These are phyloP conservation scores for Lasioglossum villosulum DNA, from an alignment of 2,888 invertebrate species.

Conservation along the genomic window DNA sequence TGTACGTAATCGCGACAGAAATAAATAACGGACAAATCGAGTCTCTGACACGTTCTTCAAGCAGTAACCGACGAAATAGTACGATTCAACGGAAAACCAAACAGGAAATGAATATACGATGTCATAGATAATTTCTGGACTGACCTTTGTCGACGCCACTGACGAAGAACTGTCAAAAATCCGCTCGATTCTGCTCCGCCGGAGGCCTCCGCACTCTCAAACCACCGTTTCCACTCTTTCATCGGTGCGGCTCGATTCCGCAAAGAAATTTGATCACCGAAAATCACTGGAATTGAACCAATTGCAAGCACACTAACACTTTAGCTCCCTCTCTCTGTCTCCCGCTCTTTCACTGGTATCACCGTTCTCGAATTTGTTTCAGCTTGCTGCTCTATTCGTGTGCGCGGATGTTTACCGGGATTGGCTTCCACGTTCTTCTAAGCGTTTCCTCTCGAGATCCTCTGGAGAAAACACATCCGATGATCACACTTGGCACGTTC, in stretches of 20 bases:
- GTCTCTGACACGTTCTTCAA: slow-evolving; percentile 49
- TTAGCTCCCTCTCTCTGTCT: not conserved
- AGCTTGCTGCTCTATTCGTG: slow-evolving; percentile 11
- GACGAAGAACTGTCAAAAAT: slow-evolving; percentile 73
- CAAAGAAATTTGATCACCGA: slow-evolving; percentile 45
- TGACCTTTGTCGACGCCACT: slow-evolving; percentile 79
- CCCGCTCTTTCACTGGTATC: slow-evolving; percentile 53
- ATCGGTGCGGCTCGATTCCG: slow-evolving; percentile 31
- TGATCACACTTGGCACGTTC: slow-evolving; percentile 75
- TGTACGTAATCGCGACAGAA: not conserved
- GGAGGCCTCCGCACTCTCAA: slow-evolving; percentile 61
- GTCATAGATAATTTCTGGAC: slow-evolving; percentile 62
- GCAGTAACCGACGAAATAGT: slow-evolving; percentile 17
- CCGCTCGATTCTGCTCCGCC: slow-evolving; percentile 71
- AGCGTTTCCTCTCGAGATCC: slow-evolving; percentile 43
- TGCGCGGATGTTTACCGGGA: slow-evolving; percentile 13
- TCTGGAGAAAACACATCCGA: slow-evolving; percentile 59
- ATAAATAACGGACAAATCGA: slow-evolving; percentile 30
- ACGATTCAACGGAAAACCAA: not conserved
- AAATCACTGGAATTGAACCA: slow-evolving; percentile 61
- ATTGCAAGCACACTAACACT: slow-evolving; percentile 49
- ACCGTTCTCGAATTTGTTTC: slow-evolving; percentile 31
- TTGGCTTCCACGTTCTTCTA: slow-evolving; percentile 32
- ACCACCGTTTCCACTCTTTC: slow-evolving; percentile 48
- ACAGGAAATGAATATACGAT: not conserved